Conservation (phyloP, 2,113 vertebrate genomes). For the Pithys albifrons region DNA sequence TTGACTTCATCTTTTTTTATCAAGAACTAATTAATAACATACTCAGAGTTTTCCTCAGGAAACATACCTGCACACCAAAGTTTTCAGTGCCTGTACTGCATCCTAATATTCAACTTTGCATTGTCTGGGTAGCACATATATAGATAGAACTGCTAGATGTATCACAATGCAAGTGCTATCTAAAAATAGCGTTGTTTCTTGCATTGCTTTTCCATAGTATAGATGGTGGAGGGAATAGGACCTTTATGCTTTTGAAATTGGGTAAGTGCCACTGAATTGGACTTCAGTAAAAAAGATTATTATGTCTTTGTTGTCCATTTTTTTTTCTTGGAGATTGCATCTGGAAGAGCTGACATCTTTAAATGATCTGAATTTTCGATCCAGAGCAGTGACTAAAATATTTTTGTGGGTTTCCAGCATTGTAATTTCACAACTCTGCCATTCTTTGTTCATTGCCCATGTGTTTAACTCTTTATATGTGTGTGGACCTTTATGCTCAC, state of each 20-base stretch:
- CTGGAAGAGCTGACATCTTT: conserved; percentile 49
- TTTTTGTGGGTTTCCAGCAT: conserved; percentile 45
- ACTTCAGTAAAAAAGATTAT: conserved; percentile 30
- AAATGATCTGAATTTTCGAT: conserved; percentile 57
- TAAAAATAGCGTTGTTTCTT: neutral
- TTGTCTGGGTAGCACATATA: neutral
- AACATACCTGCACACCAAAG: neutral
- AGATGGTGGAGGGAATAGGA: neutral
- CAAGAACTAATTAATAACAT: neutral
- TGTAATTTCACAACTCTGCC: conserved; percentile 46
- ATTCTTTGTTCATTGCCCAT: neutral
- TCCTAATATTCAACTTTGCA: neutral
- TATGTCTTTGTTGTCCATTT: conserved; percentile 1
- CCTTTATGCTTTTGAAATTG: conserved; percentile 16
- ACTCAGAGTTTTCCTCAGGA: neutral
- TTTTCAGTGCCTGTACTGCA: neutral
- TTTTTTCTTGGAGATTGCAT: conserved; percentile 47
- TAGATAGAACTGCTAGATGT: neutral
- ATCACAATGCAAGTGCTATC: neutral
- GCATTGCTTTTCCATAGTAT: neutral
- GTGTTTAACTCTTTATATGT: neutral
- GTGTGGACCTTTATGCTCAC: neutral
- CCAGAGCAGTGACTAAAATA: conserved; percentile 49
- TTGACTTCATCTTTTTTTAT: neutral
- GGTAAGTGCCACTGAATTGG: neutral